phyloP scores from a whole-genome alignment of 2,797 vertebrate genomes.

The Enteromius paludinosus region DNA sequence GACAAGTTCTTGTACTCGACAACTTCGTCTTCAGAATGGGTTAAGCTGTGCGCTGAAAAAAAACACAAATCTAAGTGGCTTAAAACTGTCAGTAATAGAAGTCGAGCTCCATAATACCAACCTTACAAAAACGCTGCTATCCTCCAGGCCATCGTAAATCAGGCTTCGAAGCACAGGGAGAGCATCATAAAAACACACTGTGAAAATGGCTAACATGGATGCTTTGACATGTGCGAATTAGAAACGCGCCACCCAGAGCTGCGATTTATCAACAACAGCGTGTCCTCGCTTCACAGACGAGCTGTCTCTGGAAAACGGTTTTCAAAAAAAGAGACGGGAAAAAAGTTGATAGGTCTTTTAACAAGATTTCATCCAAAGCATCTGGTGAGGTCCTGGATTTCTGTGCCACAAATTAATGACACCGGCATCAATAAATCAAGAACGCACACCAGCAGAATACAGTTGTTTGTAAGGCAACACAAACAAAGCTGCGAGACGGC shows the following conservation, averaged over 20 bases:
- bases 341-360: conserved; percentile 20
- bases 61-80: conserved; percentile 6
- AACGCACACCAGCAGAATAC: conserved; percentile 21
- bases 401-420: conserved; percentile 33
- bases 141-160: conserved; percentile 18
- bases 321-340: not conserved
- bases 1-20: not conserved
- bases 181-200: conserved; percentile 7
- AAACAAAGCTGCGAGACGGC: conserved; percentile 25
- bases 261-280: not conserved
- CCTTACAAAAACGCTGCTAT: not conserved
- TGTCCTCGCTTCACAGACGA: conserved; percentile 3
- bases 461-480: conserved; percentile 39
- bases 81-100: conserved; percentile 1
- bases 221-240: not conserved
- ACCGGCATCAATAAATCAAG: conserved; percentile 25
- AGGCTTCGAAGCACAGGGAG: conserved; percentile 5
- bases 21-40: conserved; percentile 11
- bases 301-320: not conserved
- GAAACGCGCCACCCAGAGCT: not conserved
- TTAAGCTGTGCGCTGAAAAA: not conserved
- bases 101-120: not conserved
- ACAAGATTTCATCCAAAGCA: conserved; percentile 32
- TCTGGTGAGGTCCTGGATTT: conserved; percentile 33
- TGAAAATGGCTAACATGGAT: conserved; percentile 5